Evolutionary conservation across 30 jellyfish, hydroid and myxozoan species (phyloP), one percentile per base, ranked within the genome.

Genomic region (Hydractinia echinata): DNA sequence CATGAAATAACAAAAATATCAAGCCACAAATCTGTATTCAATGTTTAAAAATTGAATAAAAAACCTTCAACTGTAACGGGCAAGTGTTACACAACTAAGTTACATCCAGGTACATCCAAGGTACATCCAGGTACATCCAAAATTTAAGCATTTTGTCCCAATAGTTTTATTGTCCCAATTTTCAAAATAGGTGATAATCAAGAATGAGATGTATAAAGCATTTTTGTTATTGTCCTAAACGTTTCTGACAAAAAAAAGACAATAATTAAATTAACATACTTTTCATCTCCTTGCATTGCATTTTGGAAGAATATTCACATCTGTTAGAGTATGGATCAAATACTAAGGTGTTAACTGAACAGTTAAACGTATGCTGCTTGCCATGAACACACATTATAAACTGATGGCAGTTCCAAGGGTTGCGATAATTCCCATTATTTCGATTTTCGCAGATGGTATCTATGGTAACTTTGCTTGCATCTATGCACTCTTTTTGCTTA

Each of bases 391-490:
- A 88, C 10, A 90, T 53, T 16, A 83, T 83, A 83, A 88, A 88
- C 66, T 81, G 89, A 53, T 88, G 96, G 72, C 96, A 88, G 55
- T 78, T 83, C 96, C 96, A 88, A 18, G 96, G 96, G 81, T 88
- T 83, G 58, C 94, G 69, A 86, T 83, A 88, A 53, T 88, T 83
- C 8, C 94, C 94, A 78, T 50, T 77, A 49, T 81, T 77, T 52
- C 93, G 73, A 10, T 66, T 55, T 62, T 64, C 74, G 81, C 96
- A 88, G 61, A 88, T 76, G 13, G 81, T 88, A 7, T 55, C 88
- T 79, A 50, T 9, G 39, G 54, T 19, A 64, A 15, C 55, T 66
- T 54, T 48, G 4, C 53, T 50, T 18, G 69, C 76, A 39, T n/a
- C 18, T 53, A 53, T 30, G 61, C 89, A 67, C 13, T 67, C 39